Evolutionary conservation across 2,888 invertebrate genomes (phyloP).

Genomic region (Papilio gigon): DNA sequence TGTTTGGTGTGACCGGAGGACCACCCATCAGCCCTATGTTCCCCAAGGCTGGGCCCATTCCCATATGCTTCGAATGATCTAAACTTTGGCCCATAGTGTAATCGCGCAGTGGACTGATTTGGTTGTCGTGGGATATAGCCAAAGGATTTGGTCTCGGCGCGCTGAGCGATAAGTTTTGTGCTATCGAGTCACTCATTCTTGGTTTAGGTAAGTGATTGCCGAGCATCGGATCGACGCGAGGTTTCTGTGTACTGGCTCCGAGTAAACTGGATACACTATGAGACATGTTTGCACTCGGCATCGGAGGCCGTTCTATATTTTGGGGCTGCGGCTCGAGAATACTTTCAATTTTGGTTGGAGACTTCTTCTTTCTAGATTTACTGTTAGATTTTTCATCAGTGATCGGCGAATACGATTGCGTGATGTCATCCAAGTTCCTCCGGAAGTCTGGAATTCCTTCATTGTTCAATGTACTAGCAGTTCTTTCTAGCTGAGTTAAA

Average conservation of each 20-base stretch:
- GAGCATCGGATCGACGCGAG: conserved; percentile 52
- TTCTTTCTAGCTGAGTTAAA: conserved; percentile 72
- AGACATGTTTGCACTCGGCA: conserved; percentile 60
- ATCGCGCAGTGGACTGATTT: conserved; percentile 44
- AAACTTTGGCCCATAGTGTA: conserved; percentile 31
- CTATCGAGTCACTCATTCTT: conserved; percentile 35
- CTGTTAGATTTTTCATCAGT: conserved; percentile 64
- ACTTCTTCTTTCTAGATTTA: conserved; percentile 74
- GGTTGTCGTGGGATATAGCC: conserved; percentile 42
- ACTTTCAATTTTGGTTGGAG: conserved; percentile 65
- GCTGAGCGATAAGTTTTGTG: conserved; percentile 35
- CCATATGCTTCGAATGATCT: conserved; percentile 34
- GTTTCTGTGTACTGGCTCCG: conserved; percentile 55
- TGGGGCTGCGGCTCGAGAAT: conserved; percentile 55
- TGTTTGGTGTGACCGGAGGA: conserved; percentile 52
- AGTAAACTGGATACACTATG: conserved; percentile 76
- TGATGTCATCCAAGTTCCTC: conserved; percentile 77
- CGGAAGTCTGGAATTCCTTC: conserved; percentile 77
- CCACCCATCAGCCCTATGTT: conserved; percentile 35
- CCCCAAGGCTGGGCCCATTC: conserved; percentile 28
- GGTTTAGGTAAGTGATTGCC: conserved; percentile 37
- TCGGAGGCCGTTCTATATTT: conserved; percentile 50
- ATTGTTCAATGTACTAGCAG: conserved; percentile 71
- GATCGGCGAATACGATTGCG: conserved; percentile 76
- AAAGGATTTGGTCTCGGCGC: conserved; percentile 41